Base-by-base conservation (phyloP, 2,888 invertebrate genomes). In the Amphipoea lucens region DNA sequence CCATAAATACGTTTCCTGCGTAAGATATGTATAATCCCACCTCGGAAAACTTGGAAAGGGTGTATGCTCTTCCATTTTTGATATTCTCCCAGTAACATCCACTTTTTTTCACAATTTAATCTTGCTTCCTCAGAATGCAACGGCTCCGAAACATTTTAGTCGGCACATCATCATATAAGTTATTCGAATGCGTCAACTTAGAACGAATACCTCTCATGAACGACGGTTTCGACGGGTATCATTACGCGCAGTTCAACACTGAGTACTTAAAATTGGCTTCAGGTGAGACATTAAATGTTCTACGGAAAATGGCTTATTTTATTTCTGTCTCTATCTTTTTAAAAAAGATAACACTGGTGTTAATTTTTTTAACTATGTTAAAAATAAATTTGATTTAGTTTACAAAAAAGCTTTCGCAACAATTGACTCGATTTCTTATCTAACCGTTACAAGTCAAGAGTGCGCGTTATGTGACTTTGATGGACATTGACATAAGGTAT, bases 101-200 rank as follows among this genome's bases (percentile, higher is more conserved):
- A 51, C 51, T 14, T 51, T 14, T 17, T 54, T 57, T 57, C 23
- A 57, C 23, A 57, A 57, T 57, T 23, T 23, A 57, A 23, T 23
- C 7, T 11, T 69, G 54, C 17, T 11, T 76, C 45, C 78, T 69
- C 87, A 97, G 96, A 36, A 95, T 96, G 94, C 95, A 95, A 74
- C 94, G 94, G 1, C 92, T 96, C 0, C 92, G 95, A 0, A 95
- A 91, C 83, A 92, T 97, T 0, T 86, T 97, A 1, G 93, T 96
- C 0, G 96, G 96, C 1, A 96, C 96, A 0, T 89, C 94, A 0
- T 90, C 94, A 0, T 96, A 93, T 88, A 90, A 89, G 85, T 93
- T 98, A 74, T 98, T 98, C 90, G 97, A 97, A 68, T 95, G 97
- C 79, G 95, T 97, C 42, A 98, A 98, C 91, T 94, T 98, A 80